A percentile compares a stretch with the other conserved stretches of the same genome.
phyloP scores from a whole-genome alignment of 1,140 invertebrate genomes.

The Drusus annulatus region DNA sequence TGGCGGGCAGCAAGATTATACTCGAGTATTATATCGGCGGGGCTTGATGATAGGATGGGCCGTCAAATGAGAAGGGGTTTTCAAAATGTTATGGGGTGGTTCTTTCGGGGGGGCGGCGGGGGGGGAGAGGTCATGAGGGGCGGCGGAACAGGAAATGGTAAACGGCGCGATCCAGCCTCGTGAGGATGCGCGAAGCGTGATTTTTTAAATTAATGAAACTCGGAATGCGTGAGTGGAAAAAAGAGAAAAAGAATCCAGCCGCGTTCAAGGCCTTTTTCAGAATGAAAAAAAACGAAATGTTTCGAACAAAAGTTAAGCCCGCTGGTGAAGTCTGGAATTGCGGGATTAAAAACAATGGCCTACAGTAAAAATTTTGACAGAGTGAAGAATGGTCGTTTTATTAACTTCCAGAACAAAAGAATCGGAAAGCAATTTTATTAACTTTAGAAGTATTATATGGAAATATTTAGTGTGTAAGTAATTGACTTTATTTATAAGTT shows the following conservation, averaged over 20 bases:
- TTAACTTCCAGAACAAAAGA: no score
- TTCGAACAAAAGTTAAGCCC: slow-evolving; percentile 19
- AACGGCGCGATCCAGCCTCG: slow-evolving; percentile 43
- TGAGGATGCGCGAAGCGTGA: slow-evolving; percentile 45
- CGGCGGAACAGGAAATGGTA: slow-evolving; percentile 41
- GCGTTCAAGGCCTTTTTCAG: slow-evolving; percentile 6
- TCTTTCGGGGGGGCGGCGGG: not conserved
- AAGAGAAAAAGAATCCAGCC: slow-evolving; percentile 11
- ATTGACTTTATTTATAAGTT: no score
- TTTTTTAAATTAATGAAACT: slow-evolving; percentile 49
- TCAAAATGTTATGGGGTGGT: not conserved
- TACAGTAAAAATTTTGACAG: not conserved
- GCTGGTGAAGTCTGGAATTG: not conserved
- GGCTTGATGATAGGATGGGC: slow-evolving; percentile 38
- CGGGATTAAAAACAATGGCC: not conserved
- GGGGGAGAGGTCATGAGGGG: not conserved
- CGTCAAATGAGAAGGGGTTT: slow-evolving; percentile 5
- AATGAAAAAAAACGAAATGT: slow-evolving; percentile 16
- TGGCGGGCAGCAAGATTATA: slow-evolving; percentile 49
- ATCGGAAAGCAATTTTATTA: no score
- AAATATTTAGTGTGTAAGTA: no score
- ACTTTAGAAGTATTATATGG: no score
- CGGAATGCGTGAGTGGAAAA: slow-evolving; percentile 44
- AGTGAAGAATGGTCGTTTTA: no score
- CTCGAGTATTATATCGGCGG: slow-evolving; percentile 47